phyloP scores from a whole-genome alignment of 2,888 invertebrate species.

The Cephus sareptanus region DNA sequence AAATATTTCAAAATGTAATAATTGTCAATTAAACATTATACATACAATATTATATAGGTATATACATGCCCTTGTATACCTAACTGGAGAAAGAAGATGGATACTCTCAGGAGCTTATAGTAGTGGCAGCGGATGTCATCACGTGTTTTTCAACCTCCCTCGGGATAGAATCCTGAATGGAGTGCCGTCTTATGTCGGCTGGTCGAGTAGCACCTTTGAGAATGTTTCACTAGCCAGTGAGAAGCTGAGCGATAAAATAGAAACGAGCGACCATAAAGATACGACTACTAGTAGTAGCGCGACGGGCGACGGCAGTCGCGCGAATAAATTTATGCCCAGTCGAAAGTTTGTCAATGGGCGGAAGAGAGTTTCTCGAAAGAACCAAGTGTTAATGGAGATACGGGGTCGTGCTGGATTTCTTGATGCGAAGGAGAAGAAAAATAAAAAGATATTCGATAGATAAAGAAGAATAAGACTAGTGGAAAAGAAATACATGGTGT shows the following conservation, averaged over 20 bases:
- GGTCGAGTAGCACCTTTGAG: background rate
- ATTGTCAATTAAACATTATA: background rate
- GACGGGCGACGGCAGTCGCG: constrained; percentile 9
- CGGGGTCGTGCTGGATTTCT: constrained; percentile 10
- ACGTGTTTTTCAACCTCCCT: background rate
- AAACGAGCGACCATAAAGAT: background rate
- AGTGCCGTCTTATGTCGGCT: background rate
- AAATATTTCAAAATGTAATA: background rate
- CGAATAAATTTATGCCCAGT: constrained; percentile 23
- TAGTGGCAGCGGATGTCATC: background rate
- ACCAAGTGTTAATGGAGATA: constrained; percentile 34
- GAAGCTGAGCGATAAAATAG: constrained; percentile 4
- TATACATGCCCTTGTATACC: background rate
- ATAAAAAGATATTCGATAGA: constrained; percentile 14
- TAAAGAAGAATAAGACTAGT: background rate
- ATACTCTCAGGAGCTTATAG: background rate
- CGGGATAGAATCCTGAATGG: background rate
- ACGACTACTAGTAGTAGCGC: background rate
- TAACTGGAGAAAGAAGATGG: background rate
- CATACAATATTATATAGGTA: background rate
- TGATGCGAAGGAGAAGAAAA: constrained; percentile 2
- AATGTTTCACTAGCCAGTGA: background rate
- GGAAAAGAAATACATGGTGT: background rate
- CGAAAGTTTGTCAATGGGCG: constrained; percentile 25
- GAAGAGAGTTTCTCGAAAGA: constrained; percentile 29